Evolutionary conservation across 2,797 vertebrate species (phyloP), one percentile per base, ranked within the genome.

Genomic region (Anas acuta): DNA sequence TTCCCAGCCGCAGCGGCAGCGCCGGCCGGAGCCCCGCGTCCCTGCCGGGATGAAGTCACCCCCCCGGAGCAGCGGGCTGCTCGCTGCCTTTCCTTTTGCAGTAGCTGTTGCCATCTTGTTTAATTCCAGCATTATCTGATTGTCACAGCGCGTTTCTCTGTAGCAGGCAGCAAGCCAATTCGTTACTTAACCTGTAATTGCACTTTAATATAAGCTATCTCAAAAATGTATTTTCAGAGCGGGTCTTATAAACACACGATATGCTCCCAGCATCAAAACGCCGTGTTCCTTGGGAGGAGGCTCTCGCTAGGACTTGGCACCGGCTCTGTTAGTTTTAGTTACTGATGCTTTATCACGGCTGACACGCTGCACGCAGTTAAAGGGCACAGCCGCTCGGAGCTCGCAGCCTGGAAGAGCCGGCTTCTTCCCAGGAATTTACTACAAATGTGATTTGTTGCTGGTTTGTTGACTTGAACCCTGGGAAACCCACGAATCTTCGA

Each of bases 181-280:
- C 84, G 89, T 96, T 94, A 97, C 97, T 97, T 97, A 97, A 97
- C 97, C 97, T 83, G 88, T 96, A 97, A 97, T 95, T 96, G 97
- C 94, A 81, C 96, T 96, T 95, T 92, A 96, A 95, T 81, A 86
- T 75, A 80, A 95, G 95, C 95, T 43, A 62, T 93, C 96, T 96
- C 96, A 86, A 62, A 91, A 93, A 95, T 5, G 90, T 37, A 30
- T 94, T 96, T 96, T 96, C 54, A n/a, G 86, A 95, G 94, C 17
- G 80, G 62, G 76, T 80, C 92, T 93, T 74, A 71, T 32, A 90
- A 96, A 89, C 94, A 75, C 69, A 14, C 9, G 19, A 20, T 6
- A 1, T 3, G 84, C 81, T 90, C 95, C 89, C 4, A 7, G 32
- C 86, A 70, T 22, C 82, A 35, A 16, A 37, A 51, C 11, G 6